Percentiles rank a stretch among this genome's conserved stretches.
Conservation (phyloP, 2,113 vertebrate species). For the human region DNA sequence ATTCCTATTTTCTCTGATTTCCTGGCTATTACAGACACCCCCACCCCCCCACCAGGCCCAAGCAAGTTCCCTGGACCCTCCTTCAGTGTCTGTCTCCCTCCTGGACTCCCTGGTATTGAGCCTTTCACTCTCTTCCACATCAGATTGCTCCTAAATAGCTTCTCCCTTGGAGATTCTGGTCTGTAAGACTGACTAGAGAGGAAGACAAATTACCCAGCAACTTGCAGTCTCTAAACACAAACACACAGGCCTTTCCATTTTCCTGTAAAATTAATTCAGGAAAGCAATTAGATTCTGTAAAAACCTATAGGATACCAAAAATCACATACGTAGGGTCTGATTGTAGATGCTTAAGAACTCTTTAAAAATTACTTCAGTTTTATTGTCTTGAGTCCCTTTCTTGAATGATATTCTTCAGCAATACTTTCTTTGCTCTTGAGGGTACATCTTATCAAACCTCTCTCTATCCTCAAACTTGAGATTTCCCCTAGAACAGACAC, state of each 20-base stretch:
- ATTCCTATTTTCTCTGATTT: neutral
- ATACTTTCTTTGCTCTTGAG: neutral
- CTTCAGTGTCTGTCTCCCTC: neutral
- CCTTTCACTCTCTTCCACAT: neutral
- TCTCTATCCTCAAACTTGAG: neutral
- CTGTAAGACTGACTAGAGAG: neutral
- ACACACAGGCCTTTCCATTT: neutral
- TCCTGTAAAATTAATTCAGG: neutral
- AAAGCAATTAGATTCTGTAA: neutral
- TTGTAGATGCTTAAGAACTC: neutral
- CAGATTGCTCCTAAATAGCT: neutral
- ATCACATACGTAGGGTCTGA: neutral
- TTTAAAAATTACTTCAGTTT: neutral
- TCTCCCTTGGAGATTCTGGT: neutral
- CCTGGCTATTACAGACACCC: neutral
- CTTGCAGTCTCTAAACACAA: neutral
- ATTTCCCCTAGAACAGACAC: neutral
- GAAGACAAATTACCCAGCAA: neutral
- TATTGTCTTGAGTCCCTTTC: neutral
- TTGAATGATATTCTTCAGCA: neutral
- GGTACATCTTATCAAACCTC: neutral
- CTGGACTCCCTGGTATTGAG: neutral
- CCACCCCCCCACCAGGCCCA: neutral
- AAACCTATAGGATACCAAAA: neutral
- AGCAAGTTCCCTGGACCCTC: neutral